A percentile compares a stretch with the other conserved stretches of the same genome.
phyloP scores from a whole-genome alignment of 2,113 vertebrate genomes.

The Alaudala cheleensis region DNA sequence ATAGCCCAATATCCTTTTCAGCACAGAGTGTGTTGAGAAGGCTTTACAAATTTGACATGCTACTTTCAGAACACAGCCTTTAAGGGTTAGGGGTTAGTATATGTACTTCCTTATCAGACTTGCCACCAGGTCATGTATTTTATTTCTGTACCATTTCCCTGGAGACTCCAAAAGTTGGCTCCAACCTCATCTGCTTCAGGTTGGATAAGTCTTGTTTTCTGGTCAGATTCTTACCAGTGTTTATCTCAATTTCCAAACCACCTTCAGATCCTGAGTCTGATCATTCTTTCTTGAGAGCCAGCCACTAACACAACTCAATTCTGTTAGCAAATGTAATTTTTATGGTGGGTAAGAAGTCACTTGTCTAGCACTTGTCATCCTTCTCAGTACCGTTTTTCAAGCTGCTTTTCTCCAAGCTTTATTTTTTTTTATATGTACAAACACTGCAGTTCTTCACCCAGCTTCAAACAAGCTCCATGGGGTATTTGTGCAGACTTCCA shows the following conservation, averaged over 20 bases:
- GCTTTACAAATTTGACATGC: neutral
- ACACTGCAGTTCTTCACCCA: neutral
- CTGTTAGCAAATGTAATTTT: neutral
- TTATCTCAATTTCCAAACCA: neutral
- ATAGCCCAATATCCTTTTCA: neutral
- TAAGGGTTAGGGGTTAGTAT: neutral
- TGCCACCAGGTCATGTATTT: neutral
- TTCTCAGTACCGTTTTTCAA: neutral
- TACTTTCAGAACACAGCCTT: neutral
- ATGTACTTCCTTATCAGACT: neutral
- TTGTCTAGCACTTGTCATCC: neutral
- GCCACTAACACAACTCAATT: neutral
- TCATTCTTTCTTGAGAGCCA: neutral
- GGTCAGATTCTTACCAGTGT: neutral
- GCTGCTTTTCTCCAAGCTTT: neutral
- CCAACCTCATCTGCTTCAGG: neutral
- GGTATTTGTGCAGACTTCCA: neutral
- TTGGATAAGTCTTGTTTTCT: neutral
- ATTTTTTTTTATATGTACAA: neutral
- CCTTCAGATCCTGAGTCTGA: neutral
- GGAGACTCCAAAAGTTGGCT: neutral
- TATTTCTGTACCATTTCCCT: neutral
- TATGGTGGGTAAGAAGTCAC: neutral
- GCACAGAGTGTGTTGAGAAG: neutral
- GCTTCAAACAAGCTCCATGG: neutral